Percentiles rank a stretch among this genome's conserved stretches.
These are phyloP conservation scores for Coracopsis vasa DNA, from an alignment of 2,113 vertebrate species.

Conservation along the genomic window DNA sequence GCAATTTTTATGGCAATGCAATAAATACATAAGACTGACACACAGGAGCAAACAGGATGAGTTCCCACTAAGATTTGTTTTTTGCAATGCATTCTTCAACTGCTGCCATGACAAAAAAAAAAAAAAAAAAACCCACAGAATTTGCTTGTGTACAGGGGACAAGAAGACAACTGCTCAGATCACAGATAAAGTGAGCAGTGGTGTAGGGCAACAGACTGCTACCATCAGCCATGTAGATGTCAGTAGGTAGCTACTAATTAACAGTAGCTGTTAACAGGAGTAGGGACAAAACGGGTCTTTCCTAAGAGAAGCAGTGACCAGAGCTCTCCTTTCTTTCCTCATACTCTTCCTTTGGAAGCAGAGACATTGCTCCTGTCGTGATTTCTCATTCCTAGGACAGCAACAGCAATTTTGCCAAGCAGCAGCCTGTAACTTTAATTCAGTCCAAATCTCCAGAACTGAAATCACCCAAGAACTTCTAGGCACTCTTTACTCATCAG, in stretches of 20 bases:
- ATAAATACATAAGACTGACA: neutral
- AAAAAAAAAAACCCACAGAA: neutral
- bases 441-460: neutral
- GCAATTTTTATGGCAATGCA: neutral
- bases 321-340: neutral
- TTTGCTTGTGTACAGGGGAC: neutral
- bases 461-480: neutral
- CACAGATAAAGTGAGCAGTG: neutral
- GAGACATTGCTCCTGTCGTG: neutral
- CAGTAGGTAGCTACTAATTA: neutral
- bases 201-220: neutral
- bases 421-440: neutral
- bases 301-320: neutral
- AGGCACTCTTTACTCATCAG: neutral
- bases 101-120: neutral
- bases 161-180: neutral
- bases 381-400: neutral
- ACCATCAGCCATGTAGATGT: neutral
- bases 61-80: neutral
- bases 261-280: neutral
- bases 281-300: neutral
- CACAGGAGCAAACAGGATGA: accelerated
- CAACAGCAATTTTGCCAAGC: neutral
- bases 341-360: neutral
- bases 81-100: neutral